Evolutionary conservation across 1,140 invertebrate genomes (phyloP).

Genomic region (Cydia splendana): DNA sequence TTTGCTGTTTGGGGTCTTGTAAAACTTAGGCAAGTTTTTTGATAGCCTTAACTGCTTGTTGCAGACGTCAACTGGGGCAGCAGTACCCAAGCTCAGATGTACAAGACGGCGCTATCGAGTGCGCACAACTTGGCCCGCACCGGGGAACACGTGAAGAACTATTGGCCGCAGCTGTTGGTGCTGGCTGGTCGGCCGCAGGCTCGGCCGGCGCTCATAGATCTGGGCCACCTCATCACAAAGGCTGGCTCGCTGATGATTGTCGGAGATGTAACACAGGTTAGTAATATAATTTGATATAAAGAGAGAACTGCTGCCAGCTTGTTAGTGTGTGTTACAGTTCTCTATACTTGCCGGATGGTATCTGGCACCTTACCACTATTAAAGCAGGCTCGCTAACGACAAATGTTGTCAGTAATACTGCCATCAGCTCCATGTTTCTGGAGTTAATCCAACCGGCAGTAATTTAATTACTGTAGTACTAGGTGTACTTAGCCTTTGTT

Average conservation of each 20-base stretch:
- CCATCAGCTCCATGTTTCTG: no score
- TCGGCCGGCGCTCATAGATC: conserved; percentile 92
- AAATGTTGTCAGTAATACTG: no score
- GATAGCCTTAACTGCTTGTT: conserved; percentile 39
- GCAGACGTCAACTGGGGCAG: conserved; percentile 98
- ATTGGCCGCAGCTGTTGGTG: conserved; percentile 94
- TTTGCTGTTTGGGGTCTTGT: no score
- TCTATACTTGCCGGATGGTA: conserved; percentile 83
- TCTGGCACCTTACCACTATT: conserved; percentile 83
- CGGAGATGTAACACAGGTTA: conserved; percentile 91
- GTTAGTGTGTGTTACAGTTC: no score
- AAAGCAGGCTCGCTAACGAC: conserved; percentile 83
- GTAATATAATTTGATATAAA: background rate
- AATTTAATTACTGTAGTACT: no score
- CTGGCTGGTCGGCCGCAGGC: conserved; percentile 90
- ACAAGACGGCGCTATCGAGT: conserved; percentile 93
- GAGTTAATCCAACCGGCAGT: no score
- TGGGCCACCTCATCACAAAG: conserved; percentile 95
- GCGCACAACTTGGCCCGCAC: conserved; percentile 89
- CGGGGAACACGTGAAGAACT: conserved; percentile 98
- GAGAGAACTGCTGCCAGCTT: no score
- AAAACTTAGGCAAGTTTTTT: background rate
- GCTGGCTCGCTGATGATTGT: conserved; percentile 95
- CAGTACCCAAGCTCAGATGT: conserved; percentile 97
- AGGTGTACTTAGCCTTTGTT: no score